These are phyloP conservation scores for Leptocoma aspasia DNA, from an alignment of 2,113 vertebrate genomes.

Conservation along the genomic window DNA sequence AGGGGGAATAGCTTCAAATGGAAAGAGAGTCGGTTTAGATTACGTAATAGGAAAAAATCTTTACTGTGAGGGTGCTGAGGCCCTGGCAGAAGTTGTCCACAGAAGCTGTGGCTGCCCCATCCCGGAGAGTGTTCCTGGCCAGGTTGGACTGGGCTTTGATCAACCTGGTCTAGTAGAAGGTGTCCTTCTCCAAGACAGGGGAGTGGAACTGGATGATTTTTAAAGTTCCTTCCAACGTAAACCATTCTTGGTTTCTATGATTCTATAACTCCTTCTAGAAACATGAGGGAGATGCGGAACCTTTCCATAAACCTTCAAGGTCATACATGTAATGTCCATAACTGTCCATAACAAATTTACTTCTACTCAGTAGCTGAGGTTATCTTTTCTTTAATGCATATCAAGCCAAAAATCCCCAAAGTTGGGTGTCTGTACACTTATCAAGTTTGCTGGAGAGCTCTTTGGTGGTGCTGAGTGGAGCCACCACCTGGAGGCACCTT, in stretches of 20 bases:
- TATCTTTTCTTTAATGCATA: background rate
- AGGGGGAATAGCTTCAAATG: background rate
- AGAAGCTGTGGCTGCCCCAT: background rate
- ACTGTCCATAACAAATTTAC: background rate
- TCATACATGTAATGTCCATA: background rate
- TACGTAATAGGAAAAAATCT: background rate
- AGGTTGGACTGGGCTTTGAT: background rate
- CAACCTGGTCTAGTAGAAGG: rapidly evolving
- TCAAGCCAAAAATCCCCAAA: background rate
- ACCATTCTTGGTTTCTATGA: rapidly evolving
- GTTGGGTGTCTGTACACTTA: rapidly evolving
- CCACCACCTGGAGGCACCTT: background rate
- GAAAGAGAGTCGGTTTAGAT: background rate
- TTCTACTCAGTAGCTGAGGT: background rate
- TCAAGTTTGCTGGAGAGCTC: background rate
- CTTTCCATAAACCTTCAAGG: background rate
- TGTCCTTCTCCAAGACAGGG: background rate
- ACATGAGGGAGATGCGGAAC: background rate
- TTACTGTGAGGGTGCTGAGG: background rate
- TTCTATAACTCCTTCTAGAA: background rate
- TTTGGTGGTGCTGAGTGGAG: background rate
- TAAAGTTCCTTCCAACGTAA: background rate
- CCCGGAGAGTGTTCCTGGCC: background rate
- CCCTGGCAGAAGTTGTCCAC: background rate
- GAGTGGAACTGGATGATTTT: background rate